Evolutionary conservation across 1,140 invertebrate genomes (phyloP), one percentile per base, ranked within the genome.

Genomic region (Penaeus japonicus): DNA sequence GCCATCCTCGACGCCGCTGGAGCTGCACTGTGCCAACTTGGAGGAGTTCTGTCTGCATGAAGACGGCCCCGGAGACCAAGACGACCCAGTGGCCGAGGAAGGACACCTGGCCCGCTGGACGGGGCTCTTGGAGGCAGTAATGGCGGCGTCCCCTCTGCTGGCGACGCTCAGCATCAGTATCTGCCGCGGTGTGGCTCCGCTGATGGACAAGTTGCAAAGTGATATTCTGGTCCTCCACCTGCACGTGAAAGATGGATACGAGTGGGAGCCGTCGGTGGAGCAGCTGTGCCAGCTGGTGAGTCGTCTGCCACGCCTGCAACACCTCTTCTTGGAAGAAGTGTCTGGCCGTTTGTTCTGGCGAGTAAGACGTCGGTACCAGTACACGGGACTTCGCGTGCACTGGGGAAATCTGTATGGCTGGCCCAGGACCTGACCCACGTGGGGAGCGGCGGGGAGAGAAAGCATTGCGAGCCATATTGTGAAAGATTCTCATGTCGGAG

Each of bases 261-360:
- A 88, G 35, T 87, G 85, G 80, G 70, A 87, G 35, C 85, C 89
- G 17, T 65, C 85, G 4, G 73, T 57, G 22, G 59, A 84, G 4
- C 70, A 90, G 27, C 10, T 90, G 1, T 39, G 54, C 17, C 39
- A 65, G 39, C 47, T 87, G 39, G 87, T 90, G n/a, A 53, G 70
- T 54, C 78, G 70, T 27, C 55, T 87, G 81, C 89, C 89, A 53
- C 86, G 86, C 93, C 65, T 90, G 24, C 70, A 90, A 24, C 54
- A 79, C 77, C 59, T 88, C 10, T 87, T 81, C 35, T 62, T 90
- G 27, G 89, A 90, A 55, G 89, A 90, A 57, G 35, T 90, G 32
- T 87, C 81, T 53, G 89, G 89, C 5, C 24, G 70, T 24, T 24
- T 80, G 7, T 90, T 65, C 57, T 90, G 89, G 89, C 24, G 70